Conservation (phyloP, 1,140 invertebrate species). For the Aphidius gifuensis region DNA sequence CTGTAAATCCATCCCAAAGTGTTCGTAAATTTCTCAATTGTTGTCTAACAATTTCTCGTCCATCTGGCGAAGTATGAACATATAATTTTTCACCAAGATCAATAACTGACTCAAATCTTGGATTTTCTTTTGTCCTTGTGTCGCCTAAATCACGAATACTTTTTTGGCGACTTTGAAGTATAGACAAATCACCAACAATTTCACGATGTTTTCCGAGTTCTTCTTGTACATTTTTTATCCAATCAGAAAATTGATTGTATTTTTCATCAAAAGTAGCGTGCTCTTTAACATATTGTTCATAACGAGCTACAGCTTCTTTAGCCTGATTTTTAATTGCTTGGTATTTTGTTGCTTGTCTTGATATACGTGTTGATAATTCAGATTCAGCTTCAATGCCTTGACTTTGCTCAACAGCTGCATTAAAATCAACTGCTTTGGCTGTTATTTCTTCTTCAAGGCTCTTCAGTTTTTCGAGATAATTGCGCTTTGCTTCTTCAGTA, state of each 20-base stretch:
- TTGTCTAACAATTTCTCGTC: constrained; percentile 85
- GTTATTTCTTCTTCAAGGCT: constrained; percentile 71
- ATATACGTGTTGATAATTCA: constrained; percentile 71
- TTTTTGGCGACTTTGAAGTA: constrained; percentile 81
- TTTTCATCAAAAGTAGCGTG: constrained; percentile 79
- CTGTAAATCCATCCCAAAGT: constrained; percentile 83
- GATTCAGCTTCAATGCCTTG: constrained; percentile 74
- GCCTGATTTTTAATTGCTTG: constrained; percentile 79
- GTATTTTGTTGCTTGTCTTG: constrained; percentile 78
- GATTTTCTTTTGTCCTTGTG: constrained; percentile 73
- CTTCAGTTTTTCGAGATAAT: constrained; percentile 77
- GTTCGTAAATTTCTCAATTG: constrained; percentile 80
- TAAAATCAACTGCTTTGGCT: constrained; percentile 69
- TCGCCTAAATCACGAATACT: constrained; percentile 80
- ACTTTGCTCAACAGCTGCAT: constrained; percentile 66
- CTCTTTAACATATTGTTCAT: constrained; percentile 81
- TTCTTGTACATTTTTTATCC: constrained; percentile 68
- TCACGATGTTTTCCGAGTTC: constrained; percentile 77
- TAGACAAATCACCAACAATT: constrained; percentile 81
- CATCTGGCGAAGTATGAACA: constrained; percentile 88
- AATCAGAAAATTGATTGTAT: constrained; percentile 72
- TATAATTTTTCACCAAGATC: constrained; percentile 91
- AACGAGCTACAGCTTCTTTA: constrained; percentile 75
- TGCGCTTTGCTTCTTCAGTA: constrained; percentile 76
- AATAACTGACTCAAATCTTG: constrained; percentile 80